Evolutionary conservation across 2,797 vertebrate genomes (phyloP), one percentile per base, ranked within the genome.

Genomic region (Melanotaenia nigrans): DNA sequence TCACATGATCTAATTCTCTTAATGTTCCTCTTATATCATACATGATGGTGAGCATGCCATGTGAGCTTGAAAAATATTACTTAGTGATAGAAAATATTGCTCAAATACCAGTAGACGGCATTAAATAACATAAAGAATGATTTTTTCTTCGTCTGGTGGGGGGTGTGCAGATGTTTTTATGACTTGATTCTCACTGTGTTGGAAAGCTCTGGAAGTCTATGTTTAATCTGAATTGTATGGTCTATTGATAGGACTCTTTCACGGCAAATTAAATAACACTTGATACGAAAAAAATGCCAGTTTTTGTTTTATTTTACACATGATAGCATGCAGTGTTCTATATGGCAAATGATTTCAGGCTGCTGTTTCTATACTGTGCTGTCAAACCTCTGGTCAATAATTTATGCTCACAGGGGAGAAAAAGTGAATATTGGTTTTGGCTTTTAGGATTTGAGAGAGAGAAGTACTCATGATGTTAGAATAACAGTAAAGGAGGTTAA

Each of bases 401-500:
- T 87, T 81, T 76, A 89, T 86, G 85, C 82, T 85, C 86, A 71
- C 78, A 75, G 85, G 78, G 79, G 80, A 87, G 65, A 25, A 73
- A 88, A 82, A 84, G 75, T 63, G 79, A 88, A 78, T 87, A 86
- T 94, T 94, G 89, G 83, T 82, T 66, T 92, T 92, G 91, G 90
- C 89, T 83, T 83, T 54, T 18, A 62, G 81, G 54, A 80, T 90
- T 90, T 90, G 79, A 56, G 79, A 66, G 72, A 81, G 90, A 90
- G 83, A 91, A 91, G 92, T 85, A 93, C 81, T 78, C 81, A 56
- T 82, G 81, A 16, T 68, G 82, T 80, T 90, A 57, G 68, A 87
- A 89, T 78, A 91, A 91, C 85, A 87, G 79, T 49, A 18, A 53
- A 56, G 66, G 53, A 42, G 77, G 84, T 91, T 84, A 78, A 74